Evolutionary conservation across 2,113 vertebrate species (phyloP).

Genomic region (Chloropsis cyanopogon): DNA sequence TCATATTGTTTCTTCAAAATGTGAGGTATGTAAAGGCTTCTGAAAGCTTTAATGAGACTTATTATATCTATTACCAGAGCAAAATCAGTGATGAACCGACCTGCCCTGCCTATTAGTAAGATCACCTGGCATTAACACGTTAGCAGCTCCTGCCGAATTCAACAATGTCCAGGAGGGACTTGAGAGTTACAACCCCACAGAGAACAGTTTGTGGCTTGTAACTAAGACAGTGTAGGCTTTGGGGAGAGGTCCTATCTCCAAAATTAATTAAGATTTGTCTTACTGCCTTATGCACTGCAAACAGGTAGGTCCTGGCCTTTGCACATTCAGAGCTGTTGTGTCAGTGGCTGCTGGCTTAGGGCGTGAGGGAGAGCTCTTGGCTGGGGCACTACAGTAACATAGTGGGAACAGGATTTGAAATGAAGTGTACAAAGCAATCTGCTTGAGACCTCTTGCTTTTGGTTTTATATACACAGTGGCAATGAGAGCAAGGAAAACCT

Average conservation of each 20-base stretch:
- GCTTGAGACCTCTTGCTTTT: background rate
- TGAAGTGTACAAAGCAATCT: background rate
- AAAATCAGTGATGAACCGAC: background rate
- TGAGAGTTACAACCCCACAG: background rate
- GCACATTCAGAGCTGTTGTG: background rate
- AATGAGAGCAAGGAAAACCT: background rate
- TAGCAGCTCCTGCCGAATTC: background rate
- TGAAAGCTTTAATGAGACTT: background rate
- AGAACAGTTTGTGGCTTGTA: background rate
- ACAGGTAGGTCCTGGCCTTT: background rate
- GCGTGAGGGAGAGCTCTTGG: background rate
- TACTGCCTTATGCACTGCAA: background rate
- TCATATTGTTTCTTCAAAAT: background rate
- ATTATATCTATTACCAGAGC: background rate
- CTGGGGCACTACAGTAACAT: background rate
- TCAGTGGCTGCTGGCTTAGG: background rate
- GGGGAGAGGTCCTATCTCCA: background rate
- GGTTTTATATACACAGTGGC: background rate
- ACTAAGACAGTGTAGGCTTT: background rate
- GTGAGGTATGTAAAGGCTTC: background rate
- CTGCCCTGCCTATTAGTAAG: background rate
- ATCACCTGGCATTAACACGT: background rate
- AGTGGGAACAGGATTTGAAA: background rate
- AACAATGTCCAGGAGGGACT: background rate
- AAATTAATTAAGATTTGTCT: background rate